Percentiles rank a stretch among this genome's conserved stretches.
Conservation (phyloP, 1,140 invertebrate genomes). For the Pogonus chalceus region DNA sequence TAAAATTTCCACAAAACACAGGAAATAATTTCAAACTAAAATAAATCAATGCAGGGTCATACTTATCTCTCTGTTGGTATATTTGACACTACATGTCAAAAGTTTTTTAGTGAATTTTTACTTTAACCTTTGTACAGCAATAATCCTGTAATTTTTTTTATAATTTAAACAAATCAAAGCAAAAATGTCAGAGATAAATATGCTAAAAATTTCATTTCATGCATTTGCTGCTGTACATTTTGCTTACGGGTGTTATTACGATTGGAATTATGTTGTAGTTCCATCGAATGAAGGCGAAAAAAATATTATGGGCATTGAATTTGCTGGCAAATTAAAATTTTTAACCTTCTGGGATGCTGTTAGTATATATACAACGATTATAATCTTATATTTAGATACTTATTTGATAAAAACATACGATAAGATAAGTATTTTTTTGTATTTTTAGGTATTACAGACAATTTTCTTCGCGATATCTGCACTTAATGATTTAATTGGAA, state of each 20-base stretch:
- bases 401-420: neutral
- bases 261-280: conserved; percentile 55
- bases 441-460: conserved; percentile 63
- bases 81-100: neutral
- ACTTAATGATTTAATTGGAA: conserved; percentile 63
- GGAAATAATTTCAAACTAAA: neutral
- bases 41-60: neutral
- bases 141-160: neutral
- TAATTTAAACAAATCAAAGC: too few relatives aligned
- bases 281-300: conserved; percentile 35
- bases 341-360: conserved; percentile 79
- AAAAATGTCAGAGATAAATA: neutral
- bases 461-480: conserved; percentile 61
- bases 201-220: conserved; percentile 48
- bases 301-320: conserved; percentile 21
- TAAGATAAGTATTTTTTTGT: conserved; percentile 17
- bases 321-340: conserved; percentile 76
- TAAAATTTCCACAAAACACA: too few relatives aligned
- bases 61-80: neutral
- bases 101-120: neutral
- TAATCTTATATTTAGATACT: conserved; percentile 5
- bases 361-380: conserved; percentile 38
- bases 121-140: neutral
- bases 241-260: conserved; percentile 62
- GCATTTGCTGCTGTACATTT: conserved; percentile 54